These are phyloP conservation scores for Littorina saxatilis DNA, from an alignment of 1,140 invertebrate species.

Conservation along the genomic window DNA sequence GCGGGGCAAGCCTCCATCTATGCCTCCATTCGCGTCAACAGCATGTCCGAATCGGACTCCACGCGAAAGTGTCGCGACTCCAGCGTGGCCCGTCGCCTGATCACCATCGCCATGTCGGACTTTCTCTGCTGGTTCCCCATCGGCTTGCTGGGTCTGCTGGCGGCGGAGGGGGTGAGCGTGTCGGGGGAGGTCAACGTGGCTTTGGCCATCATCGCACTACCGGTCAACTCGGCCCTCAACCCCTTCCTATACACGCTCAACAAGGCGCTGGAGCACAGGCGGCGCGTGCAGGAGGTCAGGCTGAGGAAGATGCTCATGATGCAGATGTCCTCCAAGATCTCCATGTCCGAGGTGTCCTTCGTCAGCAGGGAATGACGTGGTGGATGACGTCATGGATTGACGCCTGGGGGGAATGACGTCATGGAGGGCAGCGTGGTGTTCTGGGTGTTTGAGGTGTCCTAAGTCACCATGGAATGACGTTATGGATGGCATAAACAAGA, in stretches of 20 bases:
- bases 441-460: too few relatives aligned
- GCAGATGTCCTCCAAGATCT: too few relatives aligned
- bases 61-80: slow-evolving; percentile 37
- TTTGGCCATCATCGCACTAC: slow-evolving; percentile 27
- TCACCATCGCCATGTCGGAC: slow-evolving; percentile 44
- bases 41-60: slow-evolving; percentile 23
- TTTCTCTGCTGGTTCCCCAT: slow-evolving; percentile 56
- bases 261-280: background rate
- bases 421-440: too few relatives aligned
- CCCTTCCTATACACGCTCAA: slow-evolving; percentile 37
- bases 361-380: too few relatives aligned
- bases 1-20: slow-evolving; percentile 50
- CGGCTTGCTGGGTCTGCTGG: slow-evolving; percentile 47
- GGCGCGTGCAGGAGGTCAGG: too few relatives aligned
- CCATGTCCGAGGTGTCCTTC: too few relatives aligned
- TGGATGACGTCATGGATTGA: too few relatives aligned
- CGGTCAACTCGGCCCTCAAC: slow-evolving; percentile 39
- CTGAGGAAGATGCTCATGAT: too few relatives aligned
- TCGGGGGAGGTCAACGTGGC: background rate
- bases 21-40: slow-evolving; percentile 29
- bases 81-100: slow-evolving; percentile 43
- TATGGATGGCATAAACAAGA: too few relatives aligned
- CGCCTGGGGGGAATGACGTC: too few relatives aligned
- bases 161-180: background rate
- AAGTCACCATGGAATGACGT: too few relatives aligned